Conservation (phyloP, 2,113 vertebrate species). For the Pontoporia blainvillei region DNA sequence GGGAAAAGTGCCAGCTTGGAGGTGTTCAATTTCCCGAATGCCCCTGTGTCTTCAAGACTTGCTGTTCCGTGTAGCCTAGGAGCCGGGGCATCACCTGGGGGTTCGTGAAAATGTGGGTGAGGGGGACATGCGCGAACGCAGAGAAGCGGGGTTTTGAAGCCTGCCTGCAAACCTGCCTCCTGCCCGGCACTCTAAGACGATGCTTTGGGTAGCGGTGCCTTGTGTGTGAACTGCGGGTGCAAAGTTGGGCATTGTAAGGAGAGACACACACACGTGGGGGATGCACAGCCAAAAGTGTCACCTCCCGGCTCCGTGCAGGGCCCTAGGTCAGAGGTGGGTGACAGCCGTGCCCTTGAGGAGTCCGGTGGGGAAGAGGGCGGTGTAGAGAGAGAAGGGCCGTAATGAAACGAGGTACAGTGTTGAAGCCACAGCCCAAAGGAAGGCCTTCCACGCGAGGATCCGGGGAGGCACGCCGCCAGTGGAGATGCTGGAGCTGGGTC, state of each 20-base stretch:
- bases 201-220: neutral
- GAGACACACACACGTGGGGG: too few species aligned
- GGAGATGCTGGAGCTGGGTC: too few species aligned
- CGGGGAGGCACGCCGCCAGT: neutral
- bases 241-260: rapidly evolving
- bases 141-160: neutral
- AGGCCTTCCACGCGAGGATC: neutral
- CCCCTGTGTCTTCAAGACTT: neutral
- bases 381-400: rapidly evolving
- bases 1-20: neutral
- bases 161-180: rapidly evolving
- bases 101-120: too few species aligned
- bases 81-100: neutral
- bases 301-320: neutral
- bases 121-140: rapidly evolving
- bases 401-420: rapidly evolving
- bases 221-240: neutral
- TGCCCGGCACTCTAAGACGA: rapidly evolving
- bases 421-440: neutral
- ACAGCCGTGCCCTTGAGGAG: neutral
- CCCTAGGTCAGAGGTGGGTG: neutral
- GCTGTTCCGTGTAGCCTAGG: neutral
- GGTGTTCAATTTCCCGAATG: neutral
- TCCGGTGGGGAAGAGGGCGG: neutral
- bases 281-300: neutral